phyloP scores from a whole-genome alignment of 53 echinoderm and acorn worm genomes.

The Luidia sarsii region DNA sequence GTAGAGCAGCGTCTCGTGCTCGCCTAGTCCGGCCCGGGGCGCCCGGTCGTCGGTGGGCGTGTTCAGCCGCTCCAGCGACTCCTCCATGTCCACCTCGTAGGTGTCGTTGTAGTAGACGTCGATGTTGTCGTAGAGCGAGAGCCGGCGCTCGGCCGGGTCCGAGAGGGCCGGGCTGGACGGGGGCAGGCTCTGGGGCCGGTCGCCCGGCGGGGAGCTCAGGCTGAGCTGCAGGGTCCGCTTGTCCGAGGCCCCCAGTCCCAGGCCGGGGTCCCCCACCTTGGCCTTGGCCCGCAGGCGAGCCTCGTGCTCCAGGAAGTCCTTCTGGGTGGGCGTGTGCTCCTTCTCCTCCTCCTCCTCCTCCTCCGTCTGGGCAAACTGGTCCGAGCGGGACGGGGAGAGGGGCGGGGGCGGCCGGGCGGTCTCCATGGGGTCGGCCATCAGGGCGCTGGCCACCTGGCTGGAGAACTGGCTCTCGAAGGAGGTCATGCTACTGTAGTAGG shows the following conservation, averaged over 20 bases:
- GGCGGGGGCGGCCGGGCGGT: neutral
- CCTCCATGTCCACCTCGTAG: slow-evolving; percentile 97
- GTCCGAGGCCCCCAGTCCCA: neutral
- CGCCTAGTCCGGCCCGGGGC: slow-evolving; percentile 6
- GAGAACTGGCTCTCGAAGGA: slow-evolving; percentile 84
- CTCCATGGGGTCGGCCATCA: slow-evolving; percentile 32
- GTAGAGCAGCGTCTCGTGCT: slow-evolving; percentile 40
- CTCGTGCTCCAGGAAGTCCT: slow-evolving; percentile 65
- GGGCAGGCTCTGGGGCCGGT: slow-evolving; percentile 87
- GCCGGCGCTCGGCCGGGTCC: slow-evolving; percentile 71
- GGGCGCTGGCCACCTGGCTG: slow-evolving; percentile 25
- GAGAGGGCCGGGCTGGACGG: slow-evolving; percentile 78
- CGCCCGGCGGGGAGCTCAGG: slow-evolving; percentile 76
- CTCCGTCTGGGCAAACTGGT: slow-evolving; percentile 26
- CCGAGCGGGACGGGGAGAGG: slow-evolving; percentile 52
- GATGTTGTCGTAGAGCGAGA: slow-evolving; percentile 94
- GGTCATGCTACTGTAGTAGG: slow-evolving; percentile 91
- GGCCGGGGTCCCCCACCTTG: slow-evolving; percentile 27
- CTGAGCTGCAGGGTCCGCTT: slow-evolving; percentile 52
- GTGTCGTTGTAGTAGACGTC: slow-evolving; percentile 93
- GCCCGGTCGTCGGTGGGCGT: slow-evolving; percentile 74
- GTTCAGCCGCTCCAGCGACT: slow-evolving; percentile 85
- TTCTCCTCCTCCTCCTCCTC: slow-evolving; percentile 54
- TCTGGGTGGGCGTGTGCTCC: slow-evolving; percentile 66
- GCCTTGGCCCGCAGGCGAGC: slow-evolving; percentile 18